A percentile compares a stretch with the other conserved stretches of the same genome.
phyloP scores from a whole-genome alignment of 2,888 invertebrate genomes.

The Mimachlamys varia region DNA sequence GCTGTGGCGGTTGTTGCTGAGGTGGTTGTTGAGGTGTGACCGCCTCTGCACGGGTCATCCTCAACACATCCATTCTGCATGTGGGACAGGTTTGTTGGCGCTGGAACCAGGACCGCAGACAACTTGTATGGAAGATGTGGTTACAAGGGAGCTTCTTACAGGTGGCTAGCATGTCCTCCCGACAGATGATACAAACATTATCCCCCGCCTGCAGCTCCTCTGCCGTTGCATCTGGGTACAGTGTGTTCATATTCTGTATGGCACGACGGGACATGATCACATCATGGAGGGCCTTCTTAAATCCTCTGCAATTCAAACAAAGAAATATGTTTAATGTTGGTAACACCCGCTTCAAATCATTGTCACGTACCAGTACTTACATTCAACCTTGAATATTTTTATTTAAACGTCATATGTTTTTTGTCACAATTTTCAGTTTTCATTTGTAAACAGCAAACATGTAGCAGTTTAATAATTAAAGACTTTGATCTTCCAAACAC shows the following conservation, averaged over 20 bases:
- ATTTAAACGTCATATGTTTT: no score
- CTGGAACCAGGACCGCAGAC: constrained; percentile 99
- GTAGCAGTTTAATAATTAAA: no score
- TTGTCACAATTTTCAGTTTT: no score
- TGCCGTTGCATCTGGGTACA: constrained; percentile 97
- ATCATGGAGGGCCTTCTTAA: constrained; percentile 95
- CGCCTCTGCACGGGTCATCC: constrained; percentile 79
- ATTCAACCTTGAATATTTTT: no score
- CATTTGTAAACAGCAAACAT: no score
- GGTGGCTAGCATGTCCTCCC: constrained; percentile 90
- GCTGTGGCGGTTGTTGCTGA: constrained; percentile 56
- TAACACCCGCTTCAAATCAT: no score
- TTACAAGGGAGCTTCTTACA: constrained; percentile 98
- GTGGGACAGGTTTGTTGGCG: constrained; percentile 99
- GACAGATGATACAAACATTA: constrained; percentile 99
- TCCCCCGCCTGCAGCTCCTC: constrained; percentile 94
- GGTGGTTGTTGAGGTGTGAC: constrained; percentile 81
- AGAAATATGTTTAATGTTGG: constrained; percentile 34
- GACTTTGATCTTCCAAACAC: no score
- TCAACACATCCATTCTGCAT: constrained; percentile 93
- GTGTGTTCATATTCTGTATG: constrained; percentile 98
- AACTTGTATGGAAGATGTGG: constrained; percentile 99
- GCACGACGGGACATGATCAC: constrained; percentile 97
- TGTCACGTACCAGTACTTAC: no score
- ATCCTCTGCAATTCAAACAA: constrained; percentile 86